phyloP scores from a whole-genome alignment of 1,140 invertebrate species.

The Carposina sasakii region DNA sequence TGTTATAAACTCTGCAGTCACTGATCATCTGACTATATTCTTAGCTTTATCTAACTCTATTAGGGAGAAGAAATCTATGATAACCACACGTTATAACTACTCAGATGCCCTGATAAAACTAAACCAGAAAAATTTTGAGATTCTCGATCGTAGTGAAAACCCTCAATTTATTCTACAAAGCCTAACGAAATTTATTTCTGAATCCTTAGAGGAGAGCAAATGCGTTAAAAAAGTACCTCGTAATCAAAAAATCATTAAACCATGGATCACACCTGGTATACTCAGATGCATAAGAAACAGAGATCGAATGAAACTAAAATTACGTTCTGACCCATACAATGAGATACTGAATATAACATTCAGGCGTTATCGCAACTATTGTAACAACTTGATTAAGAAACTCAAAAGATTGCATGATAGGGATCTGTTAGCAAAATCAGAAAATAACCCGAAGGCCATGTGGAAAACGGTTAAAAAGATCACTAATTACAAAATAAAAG shows the following conservation, averaged over 20 bases:
- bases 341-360: background rate
- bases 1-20: constrained; percentile 18
- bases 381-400: background rate
- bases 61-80: background rate
- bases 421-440: background rate
- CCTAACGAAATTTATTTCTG: background rate
- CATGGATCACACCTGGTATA: background rate
- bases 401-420: background rate
- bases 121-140: background rate
- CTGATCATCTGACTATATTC: constrained; percentile 19
- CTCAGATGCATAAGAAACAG: background rate
- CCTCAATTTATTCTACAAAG: background rate
- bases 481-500: background rate
- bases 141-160: background rate
- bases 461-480: background rate
- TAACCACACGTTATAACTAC: background rate
- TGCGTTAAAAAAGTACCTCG: background rate
- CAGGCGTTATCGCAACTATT: constrained; percentile 1
- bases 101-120: background rate
- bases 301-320: background rate
- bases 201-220: background rate
- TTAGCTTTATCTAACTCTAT: background rate
- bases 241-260: background rate
- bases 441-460: background rate
- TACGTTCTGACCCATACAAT: background rate